Base-by-base conservation (phyloP, 2,888 invertebrate species). In the Onthophagus sagittarius region DNA sequence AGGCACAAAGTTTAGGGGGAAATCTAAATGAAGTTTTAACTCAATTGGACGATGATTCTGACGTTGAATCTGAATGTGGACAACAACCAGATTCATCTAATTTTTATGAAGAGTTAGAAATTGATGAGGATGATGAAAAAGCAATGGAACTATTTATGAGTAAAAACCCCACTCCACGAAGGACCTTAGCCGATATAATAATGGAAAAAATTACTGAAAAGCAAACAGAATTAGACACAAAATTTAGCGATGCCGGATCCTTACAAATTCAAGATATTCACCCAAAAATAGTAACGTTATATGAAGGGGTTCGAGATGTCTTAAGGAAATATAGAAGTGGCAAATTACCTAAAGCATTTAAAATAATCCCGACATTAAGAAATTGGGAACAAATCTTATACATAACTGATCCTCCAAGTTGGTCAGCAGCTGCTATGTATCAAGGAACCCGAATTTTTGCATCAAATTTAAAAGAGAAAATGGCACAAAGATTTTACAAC, bases 371-470 rank as follows among this genome's bases (percentile, higher is more conserved):
- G 2, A 92, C 92, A 83, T 87, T 98, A 73, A 89, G 90, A 74
- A 97, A 98, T 85, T 99, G 98, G 98, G 98, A 98, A 83, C 96
- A 97, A 85, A 91, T 96, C 79, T 85, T 96, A 15, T 93, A 93
- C 78, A 88, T 95, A 31, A 95, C 94, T 23, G 94, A 96, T 84
- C 99, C 99, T 6, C 92, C 95, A n/a, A 91, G 90, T 63, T 99
- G 99, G 99, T 94, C 96, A 72, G 98, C 99, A 14, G 98, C 99
- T 64, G 95, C 98, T 0, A 95, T 99, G 94, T 98, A 97, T 85
- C 97, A 92, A 86, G 97, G 95, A 0, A 97, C 96, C 0, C 88
- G 98, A 82, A 94, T 99, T 80, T 99, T 99, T 85, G 93, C 96
- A n/a, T 98, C 99, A 0, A 98, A 98, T 84, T 87, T 99, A 53